These are phyloP conservation scores for Lomographa bimaculata DNA, from an alignment of 2,888 invertebrate species.

Conservation along the genomic window DNA sequence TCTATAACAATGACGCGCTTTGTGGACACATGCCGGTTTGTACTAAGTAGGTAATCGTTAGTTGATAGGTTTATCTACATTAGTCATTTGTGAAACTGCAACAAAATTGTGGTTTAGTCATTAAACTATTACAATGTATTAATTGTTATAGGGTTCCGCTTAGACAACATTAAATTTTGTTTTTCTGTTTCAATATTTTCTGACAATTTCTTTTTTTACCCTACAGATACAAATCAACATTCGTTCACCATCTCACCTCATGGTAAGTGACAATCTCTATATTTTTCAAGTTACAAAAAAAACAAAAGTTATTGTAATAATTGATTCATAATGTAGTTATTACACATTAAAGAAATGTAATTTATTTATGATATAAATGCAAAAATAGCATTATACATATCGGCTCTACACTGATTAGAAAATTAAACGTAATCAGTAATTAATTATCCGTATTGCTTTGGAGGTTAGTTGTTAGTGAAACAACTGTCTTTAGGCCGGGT, in stretches of 20 bases:
- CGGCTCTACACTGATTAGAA: no score
- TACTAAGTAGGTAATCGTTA: constrained; percentile 16
- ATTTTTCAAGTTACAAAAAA: neutral
- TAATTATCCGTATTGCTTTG: no score
- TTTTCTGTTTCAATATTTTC: neutral
- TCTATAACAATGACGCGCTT: constrained; percentile 4
- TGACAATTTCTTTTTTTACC: constrained; percentile 11
- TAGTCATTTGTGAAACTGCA: constrained; percentile 9
- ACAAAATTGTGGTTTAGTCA: constrained; percentile 3
- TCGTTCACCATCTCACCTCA: constrained; percentile 23
- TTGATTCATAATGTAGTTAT: no score
- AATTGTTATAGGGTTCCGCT: no score
- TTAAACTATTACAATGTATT: neutral
- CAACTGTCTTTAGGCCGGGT: no score
- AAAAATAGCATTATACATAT: no score
- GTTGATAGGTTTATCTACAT: constrained; percentile 13
- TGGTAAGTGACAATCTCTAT: constrained; percentile 16
- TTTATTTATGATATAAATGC: no score
- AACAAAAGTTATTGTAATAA: no score
- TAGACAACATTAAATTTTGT: no score
- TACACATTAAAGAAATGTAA: no score
- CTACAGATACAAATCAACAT: constrained; percentile 23
- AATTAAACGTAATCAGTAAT: no score
- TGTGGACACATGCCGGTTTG: constrained; percentile 18
- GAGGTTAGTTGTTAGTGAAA: no score